Evolutionary conservation across 2,888 invertebrate species (phyloP), one percentile per base, ranked within the genome.

Genomic region (Cyclophora albipunctata): DNA sequence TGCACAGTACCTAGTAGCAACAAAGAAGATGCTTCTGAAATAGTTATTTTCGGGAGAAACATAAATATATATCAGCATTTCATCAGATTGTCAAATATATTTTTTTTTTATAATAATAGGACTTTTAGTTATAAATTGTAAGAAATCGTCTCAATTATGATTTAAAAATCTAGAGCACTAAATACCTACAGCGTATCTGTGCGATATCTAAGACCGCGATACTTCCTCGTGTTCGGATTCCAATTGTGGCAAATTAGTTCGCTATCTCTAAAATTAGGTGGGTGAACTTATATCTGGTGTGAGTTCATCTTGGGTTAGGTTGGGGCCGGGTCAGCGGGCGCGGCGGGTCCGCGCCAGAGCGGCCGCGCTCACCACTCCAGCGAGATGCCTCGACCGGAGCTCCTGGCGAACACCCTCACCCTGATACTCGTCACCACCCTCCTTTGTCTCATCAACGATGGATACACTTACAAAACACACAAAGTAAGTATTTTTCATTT

Each of bases 251-350:
- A 66, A 78, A 76, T 73, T 73, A 53, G 66, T 64, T 60, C 61
- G 71, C 73, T 84, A 85, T 85, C 85, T 62, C 73, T 70, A 67
- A 84, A 87, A 84, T 82, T 86, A 75, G 85, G 86, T 84, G 83
- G 81, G 75, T 83, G 84, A 84, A 83, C 84, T 80, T 76, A 80
- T 86, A 86, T 87, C 83, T 81, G 62, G 64, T 58, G 66, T 64
- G 80, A 66, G 81, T 82, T 83, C 79, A 82, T 78, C 76, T 73
- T 67, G 67, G 75, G 81, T 80, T 77, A 67, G 67, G 66, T 48
- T 66, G 66, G 66, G 71, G 57, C 66, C 69, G 81, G 85, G 85
- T 84, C 85, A 84, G 72, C 79, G 75, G 71, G 54, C 75, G 49
- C 58, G 61, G 48, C 61, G 57, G 49, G 54, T 37, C 59, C 66